A percentile compares a stretch with the other conserved stretches of the same genome.
Evolutionary conservation across 1,140 invertebrate species (phyloP).

Genomic region (Oncopodura yosiiana): DNA sequence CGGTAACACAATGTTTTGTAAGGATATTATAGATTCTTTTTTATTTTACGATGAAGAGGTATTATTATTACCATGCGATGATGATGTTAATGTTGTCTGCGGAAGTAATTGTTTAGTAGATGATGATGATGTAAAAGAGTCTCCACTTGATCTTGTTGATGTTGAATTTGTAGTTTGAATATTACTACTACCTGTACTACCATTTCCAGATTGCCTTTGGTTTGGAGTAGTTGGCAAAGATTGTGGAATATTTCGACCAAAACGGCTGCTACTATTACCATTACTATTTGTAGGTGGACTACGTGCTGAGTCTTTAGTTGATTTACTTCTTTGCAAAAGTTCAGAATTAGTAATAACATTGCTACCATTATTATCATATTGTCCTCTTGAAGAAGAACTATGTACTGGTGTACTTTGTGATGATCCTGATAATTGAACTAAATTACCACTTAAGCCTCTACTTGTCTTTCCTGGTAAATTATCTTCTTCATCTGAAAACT

Average conservation of each 20-base stretch:
- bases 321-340: slow-evolving; percentile 4
- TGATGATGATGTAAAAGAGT: slow-evolving; percentile 31
- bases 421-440: slow-evolving; percentile 6
- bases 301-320: no score
- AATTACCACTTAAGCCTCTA: slow-evolving; percentile 1
- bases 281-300: neutral
- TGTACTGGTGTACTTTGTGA: slow-evolving; percentile 14
- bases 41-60: no score
- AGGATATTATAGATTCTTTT: no score
- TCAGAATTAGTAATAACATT: slow-evolving; percentile 1
- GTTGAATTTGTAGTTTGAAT: slow-evolving; percentile 15
- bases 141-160: slow-evolving; percentile 30
- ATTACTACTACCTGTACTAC: neutral
- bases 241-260: slow-evolving; percentile 1
- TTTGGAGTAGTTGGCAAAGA: slow-evolving; percentile 19
- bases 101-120: slow-evolving; percentile 31
- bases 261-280: neutral
- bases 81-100: neutral
- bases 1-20: no score
- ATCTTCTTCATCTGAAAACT: slow-evolving; percentile 32
- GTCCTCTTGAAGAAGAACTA: slow-evolving; percentile 1
- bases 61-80: no score
- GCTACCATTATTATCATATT: neutral
- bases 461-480: slow-evolving; percentile 3
- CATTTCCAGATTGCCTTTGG: neutral